Evolutionary conservation across 2,113 vertebrate species (phyloP), one percentile per base, ranked within the genome.

Genomic region (Camelus bactrianus): DNA sequence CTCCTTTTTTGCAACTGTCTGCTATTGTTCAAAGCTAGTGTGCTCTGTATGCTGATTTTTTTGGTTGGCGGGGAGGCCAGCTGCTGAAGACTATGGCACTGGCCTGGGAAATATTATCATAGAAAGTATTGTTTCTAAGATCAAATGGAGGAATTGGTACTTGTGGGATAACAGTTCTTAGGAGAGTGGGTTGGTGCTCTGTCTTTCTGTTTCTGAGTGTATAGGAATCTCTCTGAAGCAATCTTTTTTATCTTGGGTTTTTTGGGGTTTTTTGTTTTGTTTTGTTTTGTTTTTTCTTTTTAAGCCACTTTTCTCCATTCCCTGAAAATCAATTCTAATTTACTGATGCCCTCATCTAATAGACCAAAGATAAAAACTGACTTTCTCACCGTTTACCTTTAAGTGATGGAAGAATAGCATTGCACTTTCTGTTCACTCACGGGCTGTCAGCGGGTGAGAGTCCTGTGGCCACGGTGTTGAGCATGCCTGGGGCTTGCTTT

Each of bases 321-420:
- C 50, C 42, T 73, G n/a, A 82, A 95, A 89, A 96, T 96, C 89
- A 95, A 24, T 97, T 67, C 56, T 86, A 73, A 89, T 69, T 22
- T 84, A 82, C 95, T 56, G 16, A 75, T 75, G 32, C 62, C 54
- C 48, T 95, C 64, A 90, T 80, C 35, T 89, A 93, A 76, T 35
- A 95, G 79, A 83, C 67, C 75, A 93, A 62, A 77, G 84, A 72
- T 13, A 65, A 79, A 91, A 93, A 93, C 64, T 69, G 95, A 87
- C 79, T 93, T 91, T 96, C 83, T 93, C 26, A 65, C 50, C 77
- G 82, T 81, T 95, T 90, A 58, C 20, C 6, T 56, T 32, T 95
- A 42, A 89, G 46, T 89, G 92, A 81, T 35, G 92, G 38, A 67
- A 79, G 35, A 73, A 35, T 42, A 60, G 30, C 76, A 28, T 17